Percentiles rank a stretch among this genome's conserved stretches.
Evolutionary conservation across 2,797 vertebrate species (phyloP).

Genomic region (Botia almorhae): DNA sequence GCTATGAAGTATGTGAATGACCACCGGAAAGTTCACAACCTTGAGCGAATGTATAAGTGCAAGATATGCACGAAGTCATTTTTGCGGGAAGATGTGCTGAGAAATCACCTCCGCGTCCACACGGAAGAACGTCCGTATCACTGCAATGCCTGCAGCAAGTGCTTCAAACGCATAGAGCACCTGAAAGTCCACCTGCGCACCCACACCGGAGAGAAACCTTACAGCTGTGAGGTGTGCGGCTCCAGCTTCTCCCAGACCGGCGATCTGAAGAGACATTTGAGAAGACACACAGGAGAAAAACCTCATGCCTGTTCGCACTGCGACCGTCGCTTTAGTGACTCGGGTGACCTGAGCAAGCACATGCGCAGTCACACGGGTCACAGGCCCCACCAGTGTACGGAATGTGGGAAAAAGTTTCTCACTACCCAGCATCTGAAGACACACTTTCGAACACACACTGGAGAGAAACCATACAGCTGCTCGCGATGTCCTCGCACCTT

Average conservation of each 20-base stretch:
- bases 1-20: conserved; percentile 73
- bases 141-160: conserved; percentile 76
- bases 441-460: conserved; percentile 80
- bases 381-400: conserved; percentile 77
- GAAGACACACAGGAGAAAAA: conserved; percentile 79
- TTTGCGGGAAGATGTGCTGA: conserved; percentile 73
- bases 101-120: conserved; percentile 79
- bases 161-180: conserved; percentile 77
- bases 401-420: conserved; percentile 78
- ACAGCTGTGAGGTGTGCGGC: conserved; percentile 76
- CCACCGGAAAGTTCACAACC: conserved; percentile 76
- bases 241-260: conserved; percentile 81
- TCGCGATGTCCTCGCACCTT: conserved; percentile 78
- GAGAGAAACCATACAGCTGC: conserved; percentile 79
- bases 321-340: conserved; percentile 76
- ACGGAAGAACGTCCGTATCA: conserved; percentile 79
- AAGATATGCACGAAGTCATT: conserved; percentile 79
- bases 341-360: conserved; percentile 80
- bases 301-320: conserved; percentile 80
- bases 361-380: conserved; percentile 77
- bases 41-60: conserved; percentile 76
- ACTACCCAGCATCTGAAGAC: conserved; percentile 78
- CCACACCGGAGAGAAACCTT: conserved; percentile 79
- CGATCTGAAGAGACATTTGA: conserved; percentile 79
- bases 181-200: conserved; percentile 80